These are phyloP conservation scores for Cervus canadensis DNA, from an alignment of 2,113 vertebrate genomes.

Conservation along the genomic window DNA sequence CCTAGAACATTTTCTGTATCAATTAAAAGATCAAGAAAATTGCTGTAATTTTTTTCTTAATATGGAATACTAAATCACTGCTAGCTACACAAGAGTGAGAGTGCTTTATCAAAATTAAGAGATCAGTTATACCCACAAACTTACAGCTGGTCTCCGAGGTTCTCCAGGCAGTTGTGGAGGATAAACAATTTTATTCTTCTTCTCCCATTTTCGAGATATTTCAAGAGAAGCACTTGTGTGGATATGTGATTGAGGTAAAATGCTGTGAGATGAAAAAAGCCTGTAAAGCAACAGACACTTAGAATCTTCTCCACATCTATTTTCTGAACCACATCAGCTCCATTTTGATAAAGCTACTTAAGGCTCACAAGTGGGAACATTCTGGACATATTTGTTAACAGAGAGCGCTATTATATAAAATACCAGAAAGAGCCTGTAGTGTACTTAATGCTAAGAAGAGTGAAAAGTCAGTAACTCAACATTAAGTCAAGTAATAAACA, in stretches of 20 bases:
- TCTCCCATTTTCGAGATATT: conserved; percentile 86
- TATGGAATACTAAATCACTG: background rate
- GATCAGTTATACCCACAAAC: conserved; percentile 60
- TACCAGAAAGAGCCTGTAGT: background rate
- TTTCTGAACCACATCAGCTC: background rate
- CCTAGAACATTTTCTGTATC: background rate
- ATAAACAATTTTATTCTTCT: conserved; percentile 86
- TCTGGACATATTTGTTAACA: background rate
- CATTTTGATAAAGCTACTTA: background rate
- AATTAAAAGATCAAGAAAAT: background rate
- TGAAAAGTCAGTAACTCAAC: background rate
- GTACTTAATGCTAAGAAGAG: background rate
- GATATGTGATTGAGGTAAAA: conserved; percentile 79
- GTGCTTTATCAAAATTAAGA: background rate
- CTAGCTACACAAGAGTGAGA: background rate
- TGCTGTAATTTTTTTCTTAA: background rate
- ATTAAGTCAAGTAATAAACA: background rate
- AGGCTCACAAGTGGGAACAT: background rate
- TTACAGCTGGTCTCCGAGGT: conserved; percentile 91
- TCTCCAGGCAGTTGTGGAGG: conserved; percentile 91
- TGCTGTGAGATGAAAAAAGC: conserved; percentile 59
- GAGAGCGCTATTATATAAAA: background rate
- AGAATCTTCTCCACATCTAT: background rate
- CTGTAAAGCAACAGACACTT: conserved; percentile 75
- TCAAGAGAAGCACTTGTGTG: conserved; percentile 83